These are phyloP conservation scores for Ctenopoma multispine DNA, from an alignment of 2,797 vertebrate species.

Conservation along the genomic window DNA sequence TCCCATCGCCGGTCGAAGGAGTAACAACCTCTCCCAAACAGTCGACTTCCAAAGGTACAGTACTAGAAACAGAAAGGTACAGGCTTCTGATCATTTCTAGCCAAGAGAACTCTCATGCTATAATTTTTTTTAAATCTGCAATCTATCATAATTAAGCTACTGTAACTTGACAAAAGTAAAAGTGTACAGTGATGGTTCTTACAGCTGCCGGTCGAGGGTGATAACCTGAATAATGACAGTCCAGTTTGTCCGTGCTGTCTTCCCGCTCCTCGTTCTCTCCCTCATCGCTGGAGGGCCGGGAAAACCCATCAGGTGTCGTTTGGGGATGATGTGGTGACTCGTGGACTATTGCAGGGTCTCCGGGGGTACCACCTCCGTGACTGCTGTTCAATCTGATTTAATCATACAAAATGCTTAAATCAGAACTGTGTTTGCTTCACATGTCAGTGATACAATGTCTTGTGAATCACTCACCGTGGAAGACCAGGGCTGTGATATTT, in stretches of 20 bases:
- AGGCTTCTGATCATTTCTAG: neutral
- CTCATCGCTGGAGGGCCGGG: constrained; percentile 96
- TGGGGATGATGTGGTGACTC: constrained; percentile 90
- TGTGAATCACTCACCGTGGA: constrained; percentile 89
- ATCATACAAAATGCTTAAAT: neutral
- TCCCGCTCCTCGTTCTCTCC: constrained; percentile 98
- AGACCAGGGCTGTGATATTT: constrained; percentile 96
- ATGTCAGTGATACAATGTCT: neutral
- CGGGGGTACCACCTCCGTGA: constrained; percentile 87
- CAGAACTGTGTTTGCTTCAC: neutral
- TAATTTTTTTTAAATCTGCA: neutral
- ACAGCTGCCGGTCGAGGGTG: constrained; percentile 98
- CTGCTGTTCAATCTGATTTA: constrained; percentile 89
- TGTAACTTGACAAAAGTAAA: neutral
- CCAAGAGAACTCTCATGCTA: neutral
- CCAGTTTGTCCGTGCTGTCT: constrained; percentile 95
- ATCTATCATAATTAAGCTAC: neutral
- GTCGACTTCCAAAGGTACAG: constrained; percentile 98
- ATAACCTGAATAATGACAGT: constrained; percentile 99
- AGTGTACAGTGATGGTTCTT: constrained; percentile 70
- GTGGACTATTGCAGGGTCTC: constrained; percentile 88
- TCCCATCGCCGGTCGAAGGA: constrained; percentile 97
- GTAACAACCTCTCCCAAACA: constrained; percentile 95
- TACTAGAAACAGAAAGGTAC: constrained; percentile 82
- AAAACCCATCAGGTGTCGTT: constrained; percentile 87